These are phyloP conservation scores for Drosophila orosa DNA, from an alignment of 1,140 invertebrate genomes.

Conservation along the genomic window DNA sequence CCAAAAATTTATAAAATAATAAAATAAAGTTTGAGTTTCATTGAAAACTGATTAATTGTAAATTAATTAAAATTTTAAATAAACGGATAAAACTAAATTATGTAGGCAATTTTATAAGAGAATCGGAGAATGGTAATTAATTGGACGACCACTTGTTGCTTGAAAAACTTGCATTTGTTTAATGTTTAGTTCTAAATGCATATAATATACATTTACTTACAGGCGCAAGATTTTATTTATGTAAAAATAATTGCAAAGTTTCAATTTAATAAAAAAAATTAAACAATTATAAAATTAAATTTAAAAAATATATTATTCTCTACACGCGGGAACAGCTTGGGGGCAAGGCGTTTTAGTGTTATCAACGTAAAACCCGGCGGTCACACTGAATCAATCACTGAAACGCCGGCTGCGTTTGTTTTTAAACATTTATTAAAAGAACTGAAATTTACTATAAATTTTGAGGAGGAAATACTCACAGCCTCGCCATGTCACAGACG, in stretches of 20 bases:
- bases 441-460: slow-evolving; percentile 1
- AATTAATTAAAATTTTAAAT: no score
- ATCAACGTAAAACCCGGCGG: background rate
- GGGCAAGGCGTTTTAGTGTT: background rate
- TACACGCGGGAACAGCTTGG: background rate
- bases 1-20: background rate
- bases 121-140: background rate
- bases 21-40: background rate
- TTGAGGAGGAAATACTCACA: background rate
- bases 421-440: slow-evolving; percentile 10
- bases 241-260: no score
- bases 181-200: no score
- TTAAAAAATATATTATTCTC: background rate
- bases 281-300: background rate
- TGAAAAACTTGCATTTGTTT: no score
- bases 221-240: no score
- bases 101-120: background rate
- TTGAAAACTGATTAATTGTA: background rate
- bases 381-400: slow-evolving; percentile 1
- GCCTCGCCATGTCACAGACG: slow-evolving; percentile 37
- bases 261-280: background rate
- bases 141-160: background rate
- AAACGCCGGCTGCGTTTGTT: slow-evolving; percentile 26
- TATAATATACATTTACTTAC: no score
- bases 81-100: background rate